Percentiles rank a stretch among this genome's conserved stretches.
Conservation (phyloP, 2,113 vertebrate genomes). For the Excalfactoria chinensis region DNA sequence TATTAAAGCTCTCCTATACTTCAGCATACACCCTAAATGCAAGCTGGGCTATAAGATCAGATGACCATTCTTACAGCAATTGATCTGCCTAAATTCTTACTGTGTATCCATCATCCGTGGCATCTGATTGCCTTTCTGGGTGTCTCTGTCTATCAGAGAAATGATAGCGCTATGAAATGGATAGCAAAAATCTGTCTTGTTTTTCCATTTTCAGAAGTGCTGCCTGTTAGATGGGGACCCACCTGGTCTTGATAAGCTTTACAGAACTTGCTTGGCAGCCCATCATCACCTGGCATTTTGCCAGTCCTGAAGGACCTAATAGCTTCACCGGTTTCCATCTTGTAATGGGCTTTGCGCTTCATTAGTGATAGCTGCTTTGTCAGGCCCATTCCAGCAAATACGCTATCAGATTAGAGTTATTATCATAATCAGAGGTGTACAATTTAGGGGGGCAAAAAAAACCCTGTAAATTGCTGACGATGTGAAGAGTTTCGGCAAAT, state of each 20-base stretch:
- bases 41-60: background rate
- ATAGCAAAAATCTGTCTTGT: background rate
- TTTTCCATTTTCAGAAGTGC: background rate
- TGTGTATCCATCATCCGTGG: background rate
- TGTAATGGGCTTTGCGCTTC: background rate
- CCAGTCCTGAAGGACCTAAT: background rate
- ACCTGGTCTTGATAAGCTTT: background rate
- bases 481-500: constrained; percentile 15
- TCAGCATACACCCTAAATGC: background rate
- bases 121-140: background rate
- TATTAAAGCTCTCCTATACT: background rate
- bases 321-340: constrained; percentile 6
- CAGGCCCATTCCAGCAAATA: constrained; percentile 16
- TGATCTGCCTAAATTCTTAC: background rate
- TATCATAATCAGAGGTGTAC: background rate
- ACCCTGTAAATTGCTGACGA: background rate
- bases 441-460: background rate
- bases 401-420: constrained; percentile 24
- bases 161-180: background rate
- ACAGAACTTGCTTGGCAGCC: background rate
- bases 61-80: background rate
- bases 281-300: background rate
- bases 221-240: background rate
- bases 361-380: constrained; percentile 4
- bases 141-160: background rate